Conservation (phyloP, 37 sponge, comb jelly and placozoan species). For the Beroe forskalii region DNA sequence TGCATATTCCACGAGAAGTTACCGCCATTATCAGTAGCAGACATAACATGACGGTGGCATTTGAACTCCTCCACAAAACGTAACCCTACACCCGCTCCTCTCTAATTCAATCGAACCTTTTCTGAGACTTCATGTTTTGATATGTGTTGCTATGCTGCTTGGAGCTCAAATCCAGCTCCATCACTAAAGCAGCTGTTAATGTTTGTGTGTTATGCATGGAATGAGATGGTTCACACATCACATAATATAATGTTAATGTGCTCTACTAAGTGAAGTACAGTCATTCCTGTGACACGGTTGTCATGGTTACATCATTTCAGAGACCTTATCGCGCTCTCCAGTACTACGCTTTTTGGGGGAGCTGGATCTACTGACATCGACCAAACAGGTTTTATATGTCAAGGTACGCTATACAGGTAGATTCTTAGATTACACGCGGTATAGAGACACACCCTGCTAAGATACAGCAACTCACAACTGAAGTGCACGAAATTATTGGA, state of each 20-base stretch:
- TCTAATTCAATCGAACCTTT: not conserved
- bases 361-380: conserved; percentile 5
- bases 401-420: too few species aligned
- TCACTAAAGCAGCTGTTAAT: not conserved
- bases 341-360: conserved; percentile 11
- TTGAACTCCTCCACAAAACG: too few species aligned
- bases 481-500: too few species aligned
- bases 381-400: not conserved
- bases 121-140: not conserved
- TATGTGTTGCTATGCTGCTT: not conserved
- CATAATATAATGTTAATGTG: not conserved
- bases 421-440: too few species aligned
- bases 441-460: too few species aligned
- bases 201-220: not conserved
- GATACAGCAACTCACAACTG: too few species aligned
- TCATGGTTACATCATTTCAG: conserved; percentile 2
- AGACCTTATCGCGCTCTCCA: conserved; percentile 52
- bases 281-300: not conserved
- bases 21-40: too few species aligned
- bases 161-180: not conserved
- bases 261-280: not conserved
- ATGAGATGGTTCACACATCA: not conserved
- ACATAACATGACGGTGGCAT: too few species aligned
- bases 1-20: too few species aligned
- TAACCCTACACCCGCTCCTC: not conserved